Evolutionary conservation across 1,140 invertebrate genomes (phyloP).

Genomic region (Artemia franciscana): DNA sequence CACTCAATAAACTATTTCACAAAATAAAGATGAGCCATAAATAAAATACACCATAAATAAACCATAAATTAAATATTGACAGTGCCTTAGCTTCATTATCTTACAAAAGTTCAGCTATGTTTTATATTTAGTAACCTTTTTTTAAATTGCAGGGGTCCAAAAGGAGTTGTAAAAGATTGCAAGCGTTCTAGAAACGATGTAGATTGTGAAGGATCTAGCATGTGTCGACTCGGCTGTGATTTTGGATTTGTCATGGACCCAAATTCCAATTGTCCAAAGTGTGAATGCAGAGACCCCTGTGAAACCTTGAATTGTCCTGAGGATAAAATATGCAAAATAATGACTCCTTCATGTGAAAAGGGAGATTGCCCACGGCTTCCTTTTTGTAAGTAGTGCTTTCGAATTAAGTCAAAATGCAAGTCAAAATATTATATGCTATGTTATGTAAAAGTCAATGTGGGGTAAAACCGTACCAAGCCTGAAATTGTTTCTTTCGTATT

Average conservation of each 20-base stretch:
- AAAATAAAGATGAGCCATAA: too few species aligned
- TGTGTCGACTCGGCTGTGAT: slow-evolving; percentile 49
- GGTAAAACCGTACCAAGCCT: too few species aligned
- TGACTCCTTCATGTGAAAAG: slow-evolving; percentile 40
- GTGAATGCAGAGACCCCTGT: slow-evolving; percentile 54
- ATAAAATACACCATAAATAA: too few species aligned
- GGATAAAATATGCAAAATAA: slow-evolving; percentile 42
- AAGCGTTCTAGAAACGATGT: slow-evolving; percentile 29
- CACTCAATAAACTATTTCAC: too few species aligned
- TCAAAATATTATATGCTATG: too few species aligned
- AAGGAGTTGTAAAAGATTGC: slow-evolving; percentile 21
- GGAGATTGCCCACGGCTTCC: slow-evolving; percentile 57
- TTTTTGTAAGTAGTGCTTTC: slow-evolving; percentile 32
- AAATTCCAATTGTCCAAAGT: slow-evolving; percentile 39
- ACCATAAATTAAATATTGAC: too few species aligned
- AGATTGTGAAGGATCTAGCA: slow-evolving; percentile 35
- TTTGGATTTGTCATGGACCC: slow-evolving; percentile 48
- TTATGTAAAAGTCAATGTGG: too few species aligned
- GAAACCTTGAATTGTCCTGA: slow-evolving; percentile 31
- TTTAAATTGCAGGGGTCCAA: background rate
- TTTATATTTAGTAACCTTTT: too few species aligned
- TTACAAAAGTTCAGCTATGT: too few species aligned
- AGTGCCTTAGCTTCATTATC: too few species aligned
- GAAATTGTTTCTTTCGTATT: too few species aligned
- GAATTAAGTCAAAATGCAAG: too few species aligned